Base-by-base conservation (phyloP, 2,113 vertebrate species). In the Catharus bicknelli region DNA sequence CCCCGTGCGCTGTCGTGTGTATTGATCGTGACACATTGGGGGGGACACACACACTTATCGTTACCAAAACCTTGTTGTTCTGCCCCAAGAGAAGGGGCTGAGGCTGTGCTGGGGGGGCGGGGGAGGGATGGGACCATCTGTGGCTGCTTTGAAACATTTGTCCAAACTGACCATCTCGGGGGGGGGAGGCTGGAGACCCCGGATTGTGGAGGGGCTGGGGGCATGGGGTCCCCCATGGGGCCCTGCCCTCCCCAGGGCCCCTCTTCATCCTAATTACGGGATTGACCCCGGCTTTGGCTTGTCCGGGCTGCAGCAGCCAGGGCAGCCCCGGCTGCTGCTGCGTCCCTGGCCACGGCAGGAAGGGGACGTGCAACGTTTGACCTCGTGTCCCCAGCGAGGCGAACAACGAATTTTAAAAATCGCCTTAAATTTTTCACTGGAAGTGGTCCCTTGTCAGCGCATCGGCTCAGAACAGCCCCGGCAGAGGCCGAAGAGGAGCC, bases 341-440 rank as follows among this genome's bases (percentile, higher is more conserved):
- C 6, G 2, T 40, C 61, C 88, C 34, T 3, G 42, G 83, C 63
- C 30, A 1, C 8, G 7, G 74, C 3, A 0, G 53, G 72, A 38
- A 22, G 50, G n/a, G 9, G 66, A 74, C 3, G n/a, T 48, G 92
- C 90, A 50, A 43, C 29, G 29, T 83, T 92, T 57, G 86, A 3
- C 74, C 79, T 85, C 42, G 50, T 57, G 32, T 66, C 82, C 81
- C 93, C 82, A 57, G 55, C 29, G 42, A 80, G 67, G 94, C 74
- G 61, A 83, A 85, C 14, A 68, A 85, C 30, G 38, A 70, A 82
- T 75, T 79, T 77, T 73, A 3, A 76, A 79, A 78, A 95, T 94
- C 85, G 97, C 97, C 97, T 97, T 97, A 97, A 97, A 97, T 83
- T 67, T 90, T 80, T 51, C 67, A 7, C 95, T 78, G 86, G 91